Evolutionary conservation across 2,888 invertebrate genomes (phyloP).

Genomic region (Noctua janthe): DNA sequence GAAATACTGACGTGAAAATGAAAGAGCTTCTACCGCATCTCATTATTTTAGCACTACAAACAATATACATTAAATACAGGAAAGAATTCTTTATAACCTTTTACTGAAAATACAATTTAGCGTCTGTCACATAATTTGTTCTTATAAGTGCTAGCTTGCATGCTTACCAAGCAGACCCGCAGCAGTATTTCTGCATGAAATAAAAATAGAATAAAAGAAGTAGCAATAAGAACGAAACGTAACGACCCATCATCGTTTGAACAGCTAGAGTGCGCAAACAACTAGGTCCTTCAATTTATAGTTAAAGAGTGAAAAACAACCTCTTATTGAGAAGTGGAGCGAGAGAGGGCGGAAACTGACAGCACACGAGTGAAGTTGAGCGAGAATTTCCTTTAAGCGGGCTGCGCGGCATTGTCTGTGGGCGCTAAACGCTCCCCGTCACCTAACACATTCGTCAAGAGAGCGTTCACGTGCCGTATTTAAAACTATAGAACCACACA

Average conservation of each 20-base stretch:
- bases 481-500: conserved; percentile 13
- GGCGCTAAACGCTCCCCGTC: conserved; percentile 41
- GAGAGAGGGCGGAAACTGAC: conserved; percentile 66
- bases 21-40: conserved; percentile 22
- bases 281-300: conserved; percentile 66
- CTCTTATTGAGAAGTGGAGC: conserved; percentile 71
- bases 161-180: conserved; percentile 1
- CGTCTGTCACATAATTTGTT: conserved; percentile 16
- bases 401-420: conserved; percentile 44
- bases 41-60: conserved; percentile 19
- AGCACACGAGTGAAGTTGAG: conserved; percentile 62
- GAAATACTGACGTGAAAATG: conserved; percentile 32
- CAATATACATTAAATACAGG: conserved; percentile 4
- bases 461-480: conserved; percentile 24
- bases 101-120: conserved; percentile 13
- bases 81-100: background rate
- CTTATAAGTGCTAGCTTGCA: conserved; percentile 21
- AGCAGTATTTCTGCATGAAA: conserved; percentile 5
- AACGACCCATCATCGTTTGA: conserved; percentile 22
- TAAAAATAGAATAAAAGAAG: background rate
- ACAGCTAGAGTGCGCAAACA: conserved; percentile 45
- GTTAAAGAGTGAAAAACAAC: conserved; percentile 67
- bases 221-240: conserved; percentile 14
- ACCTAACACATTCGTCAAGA: conserved; percentile 42
- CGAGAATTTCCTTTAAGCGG: conserved; percentile 60